Base-by-base conservation (phyloP, 2,113 vertebrate species). In the Apistogramma diplotaenia region DNA sequence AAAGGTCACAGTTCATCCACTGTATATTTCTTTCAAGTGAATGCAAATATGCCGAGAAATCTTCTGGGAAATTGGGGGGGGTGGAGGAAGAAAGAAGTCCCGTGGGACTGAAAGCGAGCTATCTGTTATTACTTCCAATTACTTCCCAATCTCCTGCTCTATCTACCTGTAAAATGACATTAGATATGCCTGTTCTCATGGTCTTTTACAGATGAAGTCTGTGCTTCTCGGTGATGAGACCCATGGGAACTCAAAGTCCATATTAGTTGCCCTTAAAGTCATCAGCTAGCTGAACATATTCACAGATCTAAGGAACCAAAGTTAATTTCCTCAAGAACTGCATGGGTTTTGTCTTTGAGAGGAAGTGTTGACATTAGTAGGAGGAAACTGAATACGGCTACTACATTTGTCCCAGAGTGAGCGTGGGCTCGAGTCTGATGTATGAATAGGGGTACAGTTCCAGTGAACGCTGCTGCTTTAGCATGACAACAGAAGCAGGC, bases 161-260 rank as follows among this genome's bases (percentile, higher is more conserved):
- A 93, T 94, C 94, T 96, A 96, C 94, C 94, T 95, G 94, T 95
- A 93, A 95, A 95, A 95, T 94, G 91, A 92, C 91, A 94, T 95
- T 95, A 94, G 95, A 93, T 93, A 94, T 95, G 94, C 91, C 91
- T 93, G 86, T 93, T 89, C 92, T 86, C 94, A 94, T 89, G 92
- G 79, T 91, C 91, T 84, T 83, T 89, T 84, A 82, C 84, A 85
- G 87, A 92, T 86, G 92, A 92, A 89, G 86, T 76, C 78, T 87
- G 85, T 70, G 86, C 89, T 82, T 81, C 80, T 85, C 57, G 2
- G 80, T 85, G 90, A 93, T 90, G 91, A 89, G 84, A 85, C 94
- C 91, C 91, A 57, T 11, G 91, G 93, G 94, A 91, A 80, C 75
- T 84, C 13, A n/a, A 62, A 82, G 90, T 92, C 88, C 82, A 82